Percentiles rank a stretch among this genome's conserved stretches.
Evolutionary conservation across 2,113 vertebrate genomes (phyloP).

Genomic region (Oreotragus oreotragus): DNA sequence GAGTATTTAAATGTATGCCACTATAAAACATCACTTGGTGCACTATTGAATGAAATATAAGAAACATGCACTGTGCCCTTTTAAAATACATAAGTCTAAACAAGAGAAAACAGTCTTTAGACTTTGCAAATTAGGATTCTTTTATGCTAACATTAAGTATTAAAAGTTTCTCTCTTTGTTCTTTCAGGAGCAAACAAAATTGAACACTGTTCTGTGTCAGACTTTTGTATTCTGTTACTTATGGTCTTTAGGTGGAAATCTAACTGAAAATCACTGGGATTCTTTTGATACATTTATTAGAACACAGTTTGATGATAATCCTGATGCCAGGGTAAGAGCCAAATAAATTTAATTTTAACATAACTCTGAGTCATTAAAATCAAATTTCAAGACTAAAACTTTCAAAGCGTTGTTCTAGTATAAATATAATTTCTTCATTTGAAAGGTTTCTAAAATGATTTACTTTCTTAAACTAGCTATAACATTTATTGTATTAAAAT

Average conservation of each 20-base stretch:
- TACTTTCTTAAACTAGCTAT: neutral
- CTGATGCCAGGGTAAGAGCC: slow-evolving; percentile 81
- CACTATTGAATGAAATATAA: neutral
- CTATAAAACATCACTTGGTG: neutral
- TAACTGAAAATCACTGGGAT: slow-evolving; percentile 82
- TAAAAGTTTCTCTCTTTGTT: neutral
- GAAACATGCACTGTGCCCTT: neutral
- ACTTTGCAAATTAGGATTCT: neutral
- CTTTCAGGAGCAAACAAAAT: slow-evolving; percentile 79
- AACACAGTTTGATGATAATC: slow-evolving; percentile 84
- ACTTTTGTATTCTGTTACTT: slow-evolving; percentile 89
- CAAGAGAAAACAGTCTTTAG: neutral
- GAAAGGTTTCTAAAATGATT: neutral
- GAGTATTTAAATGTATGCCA: neutral
- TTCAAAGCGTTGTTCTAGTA: neutral
- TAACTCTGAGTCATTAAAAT: slow-evolving; percentile 1
- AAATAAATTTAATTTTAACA: neutral
- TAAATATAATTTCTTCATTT: slow-evolving; percentile 4
- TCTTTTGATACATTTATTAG: slow-evolving; percentile 85
- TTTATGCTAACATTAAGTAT: neutral
- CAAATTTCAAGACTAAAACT: neutral
- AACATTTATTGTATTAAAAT: neutral
- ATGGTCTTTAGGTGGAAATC: slow-evolving; percentile 86
- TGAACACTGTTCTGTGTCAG: slow-evolving; percentile 82
- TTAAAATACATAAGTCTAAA: neutral